Evolutionary conservation across 2,888 invertebrate species (phyloP).

Genomic region (Enoplolaimus lenunculus): DNA sequence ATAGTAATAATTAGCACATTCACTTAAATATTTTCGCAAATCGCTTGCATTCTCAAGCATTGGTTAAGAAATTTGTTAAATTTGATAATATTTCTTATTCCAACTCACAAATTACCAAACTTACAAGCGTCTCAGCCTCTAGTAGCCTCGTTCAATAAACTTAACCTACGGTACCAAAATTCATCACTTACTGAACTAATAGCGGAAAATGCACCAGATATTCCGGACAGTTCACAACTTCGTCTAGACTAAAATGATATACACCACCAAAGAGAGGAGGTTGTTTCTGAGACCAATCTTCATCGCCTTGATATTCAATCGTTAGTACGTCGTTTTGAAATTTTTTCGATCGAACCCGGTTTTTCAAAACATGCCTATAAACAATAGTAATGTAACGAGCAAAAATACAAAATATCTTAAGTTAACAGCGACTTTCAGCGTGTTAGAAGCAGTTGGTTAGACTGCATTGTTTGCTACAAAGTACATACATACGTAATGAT

Average conservation of each 20-base stretch:
- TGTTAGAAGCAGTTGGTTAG: too few relatives aligned
- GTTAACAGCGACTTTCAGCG: too few relatives aligned
- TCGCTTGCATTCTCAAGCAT: background rate
- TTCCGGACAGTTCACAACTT: constrained; percentile 94
- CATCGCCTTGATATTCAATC: constrained; percentile 27
- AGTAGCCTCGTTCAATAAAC: too few relatives aligned
- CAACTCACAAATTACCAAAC: too few relatives aligned
- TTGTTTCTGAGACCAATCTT: constrained; percentile 30
- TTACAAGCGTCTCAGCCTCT: too few relatives aligned
- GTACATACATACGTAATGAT: too few relatives aligned
- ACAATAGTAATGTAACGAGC: background rate
- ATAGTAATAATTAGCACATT: background rate
- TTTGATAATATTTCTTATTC: too few relatives aligned
- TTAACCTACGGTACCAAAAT: too few relatives aligned
- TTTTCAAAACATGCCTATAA: constrained; percentile 31
- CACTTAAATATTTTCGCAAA: background rate
- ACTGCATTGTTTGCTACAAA: too few relatives aligned
- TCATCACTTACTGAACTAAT: constrained; percentile 54
- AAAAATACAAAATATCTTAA: background rate
- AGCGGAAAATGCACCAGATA: constrained; percentile 86
- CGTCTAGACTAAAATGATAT: constrained; percentile 86
- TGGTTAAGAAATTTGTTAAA: too few relatives aligned
- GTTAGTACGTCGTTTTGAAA: constrained; percentile 37
- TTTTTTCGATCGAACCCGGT: constrained; percentile 46
- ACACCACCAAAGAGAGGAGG: constrained; percentile 79